Evolutionary conservation across 2,888 invertebrate species (phyloP), one percentile per base, ranked within the genome.

Genomic region (Epinotia nisella): DNA sequence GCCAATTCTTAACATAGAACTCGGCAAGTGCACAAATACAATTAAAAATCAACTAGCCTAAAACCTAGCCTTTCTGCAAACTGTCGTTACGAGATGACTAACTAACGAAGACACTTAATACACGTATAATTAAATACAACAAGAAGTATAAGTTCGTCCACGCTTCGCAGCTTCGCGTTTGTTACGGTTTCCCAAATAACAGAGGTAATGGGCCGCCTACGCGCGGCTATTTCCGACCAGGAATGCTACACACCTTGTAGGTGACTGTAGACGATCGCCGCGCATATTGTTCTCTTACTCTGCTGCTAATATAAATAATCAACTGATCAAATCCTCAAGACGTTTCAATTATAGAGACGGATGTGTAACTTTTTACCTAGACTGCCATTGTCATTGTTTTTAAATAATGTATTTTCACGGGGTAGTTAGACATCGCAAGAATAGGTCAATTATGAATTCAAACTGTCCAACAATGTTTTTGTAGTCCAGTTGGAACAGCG

Each of bases 121-220:
- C n/a, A 49, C 4, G n/a, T 7, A 49, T 7, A n/a, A 49, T 49
- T 4, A n/a, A 65, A 73, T 71, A 49, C n/a, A 58, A n/a, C 10
- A 41, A 7, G 21, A 58, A 29, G 10, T n/a, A 29, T 45, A 21
- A 56, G 15, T 61, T 56, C 41, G 35, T 74, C 51, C 17, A 70
- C 13, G 24, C 59, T 53, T 64, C 62, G 13, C 11, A 41, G 49
- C 74, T 68, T 62, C 49, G 58, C 70, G 59, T 62, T 55, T 73
- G 73, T 71, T 77, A 75, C 78, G 77, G 76, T 76, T 80, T 80
- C 79, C 77, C 79, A 78, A 82, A 81, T 79, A 81, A 78, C 77
- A 74, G 75, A 74, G 77, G 76, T 78, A 82, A 80, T 80, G 80
- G 81, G 78, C 79, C 80, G 80, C 83, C 82, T 78, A 82, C 83